phyloP scores from a whole-genome alignment of 37 sponge, comb jelly and placozoan genomes.

The Diacarnus erythraeanus region DNA sequence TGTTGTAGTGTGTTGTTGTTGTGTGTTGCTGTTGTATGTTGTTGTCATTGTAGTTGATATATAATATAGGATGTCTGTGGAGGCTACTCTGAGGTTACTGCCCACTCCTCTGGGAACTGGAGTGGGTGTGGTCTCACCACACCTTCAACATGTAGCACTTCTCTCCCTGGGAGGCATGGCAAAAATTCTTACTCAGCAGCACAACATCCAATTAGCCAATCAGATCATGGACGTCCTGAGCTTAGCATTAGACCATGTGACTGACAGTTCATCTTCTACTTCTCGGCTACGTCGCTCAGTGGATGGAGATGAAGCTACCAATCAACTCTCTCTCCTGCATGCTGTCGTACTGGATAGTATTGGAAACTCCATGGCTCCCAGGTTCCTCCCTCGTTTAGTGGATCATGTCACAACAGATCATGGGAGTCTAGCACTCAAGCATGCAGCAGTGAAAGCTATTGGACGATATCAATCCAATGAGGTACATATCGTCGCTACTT shows the following conservation, averaged over 20 bases:
- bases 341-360: constrained; percentile 47
- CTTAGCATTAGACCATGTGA: constrained; percentile 4
- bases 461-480: constrained; percentile 36
- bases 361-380: constrained; percentile 50
- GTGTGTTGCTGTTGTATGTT: background rate
- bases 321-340: constrained; percentile 11
- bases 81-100: background rate
- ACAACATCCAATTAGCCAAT: constrained; percentile 11
- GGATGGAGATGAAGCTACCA: background rate
- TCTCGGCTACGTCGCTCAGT: constrained; percentile 1
- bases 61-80: background rate
- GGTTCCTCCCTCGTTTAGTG: constrained; percentile 11
- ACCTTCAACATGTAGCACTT: background rate
- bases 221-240: constrained; percentile 31
- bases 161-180: constrained; percentile 59
- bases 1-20: no score
- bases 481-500: constrained; percentile 20
- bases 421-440: constrained; percentile 24
- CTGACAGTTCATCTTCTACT: background rate
- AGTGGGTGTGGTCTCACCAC: background rate
- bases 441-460: constrained; percentile 62
- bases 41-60: background rate
- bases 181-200: background rate
- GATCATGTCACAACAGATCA: constrained; percentile 1
- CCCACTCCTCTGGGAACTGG: background rate